Evolutionary conservation across 92 coral and sea anemone species (phyloP).

Genomic region (Pocillopora grandis): DNA sequence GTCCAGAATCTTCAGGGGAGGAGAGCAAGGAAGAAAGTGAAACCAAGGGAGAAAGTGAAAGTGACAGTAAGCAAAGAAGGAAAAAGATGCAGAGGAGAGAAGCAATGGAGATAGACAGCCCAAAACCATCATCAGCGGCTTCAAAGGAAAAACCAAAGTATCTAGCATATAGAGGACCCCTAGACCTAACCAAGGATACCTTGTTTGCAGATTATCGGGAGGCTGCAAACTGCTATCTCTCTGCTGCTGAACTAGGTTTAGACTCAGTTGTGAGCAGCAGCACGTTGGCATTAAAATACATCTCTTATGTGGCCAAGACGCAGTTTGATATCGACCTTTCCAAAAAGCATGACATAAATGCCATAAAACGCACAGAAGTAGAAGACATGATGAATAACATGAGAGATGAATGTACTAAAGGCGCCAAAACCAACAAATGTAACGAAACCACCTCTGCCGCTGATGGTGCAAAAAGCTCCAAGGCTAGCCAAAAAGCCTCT

Average conservation of each 20-base stretch:
- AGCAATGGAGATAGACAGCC: too few relatives aligned
- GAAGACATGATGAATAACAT: too few relatives aligned
- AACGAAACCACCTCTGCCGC: not conserved
- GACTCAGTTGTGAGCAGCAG: not conserved
- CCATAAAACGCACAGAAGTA: too few relatives aligned
- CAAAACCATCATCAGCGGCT: too few relatives aligned
- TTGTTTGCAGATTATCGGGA: not conserved
- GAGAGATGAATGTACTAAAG: too few relatives aligned
- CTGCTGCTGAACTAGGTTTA: not conserved
- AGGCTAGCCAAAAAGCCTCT: not conserved
- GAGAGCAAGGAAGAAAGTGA: not conserved
- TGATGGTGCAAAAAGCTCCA: not conserved
- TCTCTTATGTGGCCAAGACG: not conserved
- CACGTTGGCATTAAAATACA: not conserved
- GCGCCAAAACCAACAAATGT: too few relatives aligned
- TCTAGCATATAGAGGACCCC: not conserved
- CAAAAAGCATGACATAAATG: too few relatives aligned
- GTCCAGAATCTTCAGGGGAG: not conserved
- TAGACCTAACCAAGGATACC: not conserved
- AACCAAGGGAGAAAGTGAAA: not conserved
- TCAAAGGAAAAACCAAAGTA: too few relatives aligned
- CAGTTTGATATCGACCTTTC: too few relatives aligned
- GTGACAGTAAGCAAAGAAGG: too few relatives aligned
- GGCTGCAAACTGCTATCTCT: not conserved
- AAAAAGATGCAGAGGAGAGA: too few relatives aligned